phyloP scores from a whole-genome alignment of 2,113 vertebrate species.

The Polyodon spathula region DNA sequence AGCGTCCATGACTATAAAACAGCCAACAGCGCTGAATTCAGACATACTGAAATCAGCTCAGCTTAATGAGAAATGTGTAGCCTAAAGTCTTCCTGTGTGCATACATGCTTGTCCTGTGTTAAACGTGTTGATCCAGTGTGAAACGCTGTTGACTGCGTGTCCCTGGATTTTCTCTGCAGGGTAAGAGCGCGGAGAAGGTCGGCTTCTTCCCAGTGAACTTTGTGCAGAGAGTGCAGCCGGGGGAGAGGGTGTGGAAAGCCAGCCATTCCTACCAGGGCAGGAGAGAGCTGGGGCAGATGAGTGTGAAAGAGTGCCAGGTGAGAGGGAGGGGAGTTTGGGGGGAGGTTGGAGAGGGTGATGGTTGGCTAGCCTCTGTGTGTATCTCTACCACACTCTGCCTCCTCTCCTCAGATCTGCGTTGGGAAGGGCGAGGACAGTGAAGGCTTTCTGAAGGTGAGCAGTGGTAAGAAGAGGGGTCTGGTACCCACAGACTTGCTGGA shows the following conservation, averaged over 20 bases:
- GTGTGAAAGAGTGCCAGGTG: conserved; percentile 80
- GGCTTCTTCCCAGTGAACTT: conserved; percentile 91
- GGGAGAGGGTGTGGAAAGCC: conserved; percentile 79
- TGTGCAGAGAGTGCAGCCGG: conserved; percentile 78
- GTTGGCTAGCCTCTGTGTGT: too few relatives aligned
- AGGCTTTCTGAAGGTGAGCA: conserved; percentile 69
- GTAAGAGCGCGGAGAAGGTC: conserved; percentile 73
- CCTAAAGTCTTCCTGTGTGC: too few relatives aligned
- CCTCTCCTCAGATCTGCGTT: conserved; percentile 78
- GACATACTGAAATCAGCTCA: too few relatives aligned
- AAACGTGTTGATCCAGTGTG: too few relatives aligned
- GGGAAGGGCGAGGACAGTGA: conserved; percentile 66
- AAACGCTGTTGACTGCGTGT: too few relatives aligned
- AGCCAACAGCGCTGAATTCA: too few relatives aligned
- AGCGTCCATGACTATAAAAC: too few relatives aligned
- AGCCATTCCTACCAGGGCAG: conserved; percentile 57
- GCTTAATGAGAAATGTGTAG: too few relatives aligned
- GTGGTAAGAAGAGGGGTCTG: conserved; percentile 75
- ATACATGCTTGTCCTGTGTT: too few relatives aligned
- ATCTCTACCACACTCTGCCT: too few relatives aligned
- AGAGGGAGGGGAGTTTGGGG: too few relatives aligned
- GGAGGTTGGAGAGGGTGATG: too few relatives aligned
- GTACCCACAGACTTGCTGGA: conserved; percentile 63
- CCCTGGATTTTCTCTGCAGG: conserved; percentile 61
- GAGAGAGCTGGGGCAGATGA: conserved; percentile 71